A percentile compares a stretch with the other conserved stretches of the same genome.
Conservation (phyloP, 2,797 vertebrate species). For the Hylomyscus alleni region DNA sequence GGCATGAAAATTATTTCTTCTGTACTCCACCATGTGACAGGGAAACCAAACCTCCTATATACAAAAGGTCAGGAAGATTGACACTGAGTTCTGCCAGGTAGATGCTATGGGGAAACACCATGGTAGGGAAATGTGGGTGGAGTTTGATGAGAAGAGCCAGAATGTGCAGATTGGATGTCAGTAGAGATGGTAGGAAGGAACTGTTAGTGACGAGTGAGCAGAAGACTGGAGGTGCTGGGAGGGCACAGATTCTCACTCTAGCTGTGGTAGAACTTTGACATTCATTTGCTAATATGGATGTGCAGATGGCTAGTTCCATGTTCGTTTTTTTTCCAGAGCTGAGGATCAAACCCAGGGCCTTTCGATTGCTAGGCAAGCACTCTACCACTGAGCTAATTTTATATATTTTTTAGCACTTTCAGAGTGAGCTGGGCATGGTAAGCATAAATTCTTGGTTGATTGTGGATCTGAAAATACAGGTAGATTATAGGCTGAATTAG, state of each 20-base stretch:
- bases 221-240: neutral
- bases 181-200: neutral
- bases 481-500: neutral
- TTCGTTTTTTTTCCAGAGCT: neutral
- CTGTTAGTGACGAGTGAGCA: neutral
- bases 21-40: neutral
- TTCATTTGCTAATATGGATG: neutral
- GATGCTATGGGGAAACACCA: neutral
- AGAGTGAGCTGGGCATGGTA: neutral
- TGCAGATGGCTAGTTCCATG: neutral
- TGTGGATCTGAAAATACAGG: slow-evolving; percentile 44
- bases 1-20: neutral
- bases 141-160: neutral
- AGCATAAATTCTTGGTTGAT: neutral
- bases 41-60: neutral
- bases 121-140: neutral
- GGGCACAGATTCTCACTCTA: neutral
- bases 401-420: slow-evolving; percentile 9
- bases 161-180: neutral
- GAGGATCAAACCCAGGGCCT: too few relatives aligned
- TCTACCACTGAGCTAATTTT: slow-evolving; percentile 13
- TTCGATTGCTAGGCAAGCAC: too few relatives aligned
- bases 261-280: neutral
- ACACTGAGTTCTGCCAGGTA: neutral
- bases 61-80: neutral